A percentile compares a stretch with the other conserved stretches of the same genome.
These are phyloP conservation scores for Falco concolor DNA, from an alignment of 2,797 vertebrate species.

Conservation along the genomic window DNA sequence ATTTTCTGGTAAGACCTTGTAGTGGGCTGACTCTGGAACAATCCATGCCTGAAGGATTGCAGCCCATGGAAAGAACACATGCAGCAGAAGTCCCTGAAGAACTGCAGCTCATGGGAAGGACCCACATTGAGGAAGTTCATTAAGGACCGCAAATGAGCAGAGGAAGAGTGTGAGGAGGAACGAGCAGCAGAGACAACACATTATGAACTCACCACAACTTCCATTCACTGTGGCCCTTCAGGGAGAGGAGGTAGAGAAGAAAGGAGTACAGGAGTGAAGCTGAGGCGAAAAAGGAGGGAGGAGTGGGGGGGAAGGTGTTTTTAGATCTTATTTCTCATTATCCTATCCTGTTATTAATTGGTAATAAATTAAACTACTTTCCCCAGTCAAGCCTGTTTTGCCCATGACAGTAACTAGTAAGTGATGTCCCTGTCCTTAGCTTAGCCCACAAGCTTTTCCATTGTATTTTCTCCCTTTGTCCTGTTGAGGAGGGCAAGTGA, in stretches of 20 bases:
- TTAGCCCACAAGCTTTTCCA: neutral
- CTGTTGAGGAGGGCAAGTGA: neutral
- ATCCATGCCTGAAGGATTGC: neutral
- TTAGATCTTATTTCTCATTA: neutral
- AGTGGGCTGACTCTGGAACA: neutral
- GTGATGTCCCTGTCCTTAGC: too few species aligned
- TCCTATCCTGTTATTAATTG: neutral
- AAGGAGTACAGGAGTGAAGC: fast-evolving
- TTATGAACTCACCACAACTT: neutral
- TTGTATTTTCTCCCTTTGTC: neutral
- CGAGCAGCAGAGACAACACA: fast-evolving
- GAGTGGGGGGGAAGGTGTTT: neutral
- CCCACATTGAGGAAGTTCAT: neutral
- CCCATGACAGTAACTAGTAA: too few species aligned
- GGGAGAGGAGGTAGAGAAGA: neutral
- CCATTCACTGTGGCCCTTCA: fast-evolving
- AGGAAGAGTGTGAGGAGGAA: too few species aligned
- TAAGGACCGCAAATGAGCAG: neutral
- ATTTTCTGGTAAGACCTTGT: neutral
- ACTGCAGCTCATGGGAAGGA: neutral
- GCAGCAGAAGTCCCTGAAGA: neutral
- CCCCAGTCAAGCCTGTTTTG: neutral
- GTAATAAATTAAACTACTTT: neutral
- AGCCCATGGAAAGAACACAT: neutral
- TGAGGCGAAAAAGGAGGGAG: neutral